Percentiles rank a stretch among this genome's conserved stretches.
phyloP scores from a whole-genome alignment of 2,888 invertebrate genomes.

The Chouioia cunea region DNA sequence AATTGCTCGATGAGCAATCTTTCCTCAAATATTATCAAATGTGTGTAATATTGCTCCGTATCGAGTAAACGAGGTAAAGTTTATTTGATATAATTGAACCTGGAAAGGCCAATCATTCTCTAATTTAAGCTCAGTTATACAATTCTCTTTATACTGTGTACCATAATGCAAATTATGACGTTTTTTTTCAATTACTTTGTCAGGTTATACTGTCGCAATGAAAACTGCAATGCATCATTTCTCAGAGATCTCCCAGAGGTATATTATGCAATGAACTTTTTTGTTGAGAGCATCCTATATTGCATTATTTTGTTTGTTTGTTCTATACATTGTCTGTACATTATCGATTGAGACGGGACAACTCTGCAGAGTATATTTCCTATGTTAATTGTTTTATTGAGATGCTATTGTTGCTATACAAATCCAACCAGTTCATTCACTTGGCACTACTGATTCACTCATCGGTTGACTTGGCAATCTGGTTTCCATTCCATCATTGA shows the following conservation, averaged over 20 bases:
- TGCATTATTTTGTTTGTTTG: slow-evolving; percentile 6
- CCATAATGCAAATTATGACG: slow-evolving; percentile 12
- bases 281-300: slow-evolving; percentile 15
- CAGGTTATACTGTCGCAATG: slow-evolving; percentile 41
- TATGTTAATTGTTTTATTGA: too few species aligned
- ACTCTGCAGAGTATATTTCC: too few species aligned
- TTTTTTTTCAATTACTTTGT: slow-evolving; percentile 32
- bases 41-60: slow-evolving; percentile 8
- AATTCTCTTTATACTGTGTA: slow-evolving; percentile 15
- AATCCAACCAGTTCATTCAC: slow-evolving; percentile 34
- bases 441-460: slow-evolving; percentile 29
- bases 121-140: slow-evolving; percentile 26
- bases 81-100: not conserved
- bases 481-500: slow-evolving; percentile 2
- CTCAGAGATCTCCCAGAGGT: slow-evolving; percentile 32
- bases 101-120: not conserved
- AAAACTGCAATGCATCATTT: slow-evolving; percentile 37
- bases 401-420: not conserved
- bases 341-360: too few species aligned
- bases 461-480: slow-evolving; percentile 6
- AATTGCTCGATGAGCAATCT: too few species aligned
- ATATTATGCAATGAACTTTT: slow-evolving; percentile 24
- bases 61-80: slow-evolving; percentile 34
- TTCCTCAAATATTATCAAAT: too few species aligned
- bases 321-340: not conserved